Base-by-base conservation (phyloP, 2,113 vertebrate genomes). In the Burhinus oedicnemus region DNA sequence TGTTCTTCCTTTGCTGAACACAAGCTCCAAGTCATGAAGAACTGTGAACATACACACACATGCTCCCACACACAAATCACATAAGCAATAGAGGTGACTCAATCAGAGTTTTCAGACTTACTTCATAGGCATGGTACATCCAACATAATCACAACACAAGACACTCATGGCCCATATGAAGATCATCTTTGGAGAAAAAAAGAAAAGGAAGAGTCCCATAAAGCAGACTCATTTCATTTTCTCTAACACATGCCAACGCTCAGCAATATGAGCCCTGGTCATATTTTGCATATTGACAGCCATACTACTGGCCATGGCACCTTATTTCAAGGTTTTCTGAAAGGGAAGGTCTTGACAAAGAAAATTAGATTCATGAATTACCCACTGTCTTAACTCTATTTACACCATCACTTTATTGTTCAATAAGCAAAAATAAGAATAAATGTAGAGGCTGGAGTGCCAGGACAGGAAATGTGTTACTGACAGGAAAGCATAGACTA, bases 41-140 rank as follows among this genome's bases (percentile, higher is more conserved):
- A 30, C 21, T 4, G 0, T 11, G 65, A n/a, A 60, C n/a, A 34
- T 7, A 68, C 29, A 32, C 3, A 55, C 36, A 45, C 30, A 26
- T 0, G 1, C 2, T 8, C 70, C 25, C 52, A 30, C 6, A 1
- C 0, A 2, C 8, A 66, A 69, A 75, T 23, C 64, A 54, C 36
- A 19, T 12, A 42, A 66, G 26, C n/a, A 44, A 65, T 4, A 58
- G 34, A 54, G 26, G 22, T 89, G 78, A 75, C n/a, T 82, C 52
- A 60, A 38, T 5, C 87, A 27, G 12, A 68, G 34, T 44, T 76
- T 80, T n/a, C 66, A 86, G 62, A 36, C 49, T 91, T 62, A 62
- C 14, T 40, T 49, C 51, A 61, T 0, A 51, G 15, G 22, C 19
- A 22, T 7, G 18, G 25, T 51, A 71, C 84, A 91, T 23, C 17